Percentiles rank a stretch among this genome's conserved stretches.
Conservation (phyloP, 23 tunicate species). For the Ciona savignyi region DNA sequence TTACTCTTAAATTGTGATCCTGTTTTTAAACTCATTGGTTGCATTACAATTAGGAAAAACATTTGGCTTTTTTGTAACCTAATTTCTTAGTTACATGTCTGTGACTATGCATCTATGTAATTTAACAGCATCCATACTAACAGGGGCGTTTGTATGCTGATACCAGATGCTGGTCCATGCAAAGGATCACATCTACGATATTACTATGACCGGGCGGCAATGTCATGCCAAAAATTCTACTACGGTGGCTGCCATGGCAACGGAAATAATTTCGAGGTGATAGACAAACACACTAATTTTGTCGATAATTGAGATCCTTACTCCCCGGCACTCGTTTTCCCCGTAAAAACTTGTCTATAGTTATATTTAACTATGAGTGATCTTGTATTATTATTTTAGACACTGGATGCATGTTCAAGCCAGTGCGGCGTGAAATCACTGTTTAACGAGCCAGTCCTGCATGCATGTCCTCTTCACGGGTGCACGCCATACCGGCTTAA, state of each 20-base stretch:
- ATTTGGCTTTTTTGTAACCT: too few species aligned
- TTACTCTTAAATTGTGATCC: too few species aligned
- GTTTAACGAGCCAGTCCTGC: neutral
- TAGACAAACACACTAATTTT: too few species aligned
- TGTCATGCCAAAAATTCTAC: conserved; percentile 16
- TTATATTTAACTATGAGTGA: too few species aligned
- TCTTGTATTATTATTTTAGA: too few species aligned
- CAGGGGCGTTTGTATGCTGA: conserved; percentile 38
- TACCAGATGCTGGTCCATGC: conserved; percentile 41
- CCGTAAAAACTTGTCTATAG: too few species aligned
- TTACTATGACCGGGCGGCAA: conserved; percentile 24
- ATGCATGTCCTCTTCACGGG: conserved; percentile 21
- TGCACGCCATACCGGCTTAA: conserved; percentile 29
- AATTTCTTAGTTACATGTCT: too few species aligned
- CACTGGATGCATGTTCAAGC: conserved; percentile 12
- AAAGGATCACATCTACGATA: conserved; percentile 5
- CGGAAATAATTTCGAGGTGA: conserved; percentile 50
- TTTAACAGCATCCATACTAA: neutral
- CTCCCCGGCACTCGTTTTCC: too few species aligned
- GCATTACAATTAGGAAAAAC: too few species aligned
- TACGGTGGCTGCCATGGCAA: conserved; percentile 60
- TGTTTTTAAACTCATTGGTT: too few species aligned
- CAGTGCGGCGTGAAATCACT: neutral
- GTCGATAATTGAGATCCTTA: too few species aligned
- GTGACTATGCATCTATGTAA: too few species aligned